phyloP scores from a whole-genome alignment of 2,113 vertebrate genomes.

The Myotis davidii region DNA sequence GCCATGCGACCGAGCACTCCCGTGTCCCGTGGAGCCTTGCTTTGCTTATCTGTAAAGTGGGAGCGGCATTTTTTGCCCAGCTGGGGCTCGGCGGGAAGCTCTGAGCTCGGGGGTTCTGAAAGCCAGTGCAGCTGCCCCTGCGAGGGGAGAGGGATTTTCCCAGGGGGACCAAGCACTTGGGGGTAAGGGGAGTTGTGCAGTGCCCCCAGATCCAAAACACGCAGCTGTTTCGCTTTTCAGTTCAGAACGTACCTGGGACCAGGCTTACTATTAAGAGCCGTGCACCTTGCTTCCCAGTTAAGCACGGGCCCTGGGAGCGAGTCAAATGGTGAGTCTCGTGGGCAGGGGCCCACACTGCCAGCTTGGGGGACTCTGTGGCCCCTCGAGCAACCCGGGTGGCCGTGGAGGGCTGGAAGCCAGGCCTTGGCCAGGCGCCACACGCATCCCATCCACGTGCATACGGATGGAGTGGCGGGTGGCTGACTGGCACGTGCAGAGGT shows the following conservation, averaged over 20 bases:
- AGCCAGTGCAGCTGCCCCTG: background rate
- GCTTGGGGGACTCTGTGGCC: background rate
- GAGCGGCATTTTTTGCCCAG: too few species aligned
- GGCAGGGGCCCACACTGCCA: background rate
- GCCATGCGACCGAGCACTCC: accelerated
- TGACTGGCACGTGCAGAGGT: background rate
- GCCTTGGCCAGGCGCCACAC: accelerated
- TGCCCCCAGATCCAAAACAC: background rate
- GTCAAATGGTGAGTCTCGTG: accelerated
- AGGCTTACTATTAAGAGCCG: background rate
- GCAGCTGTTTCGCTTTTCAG: background rate
- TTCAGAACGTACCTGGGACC: background rate
- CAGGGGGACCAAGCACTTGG: accelerated
- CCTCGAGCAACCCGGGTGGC: background rate
- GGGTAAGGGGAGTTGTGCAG: background rate
- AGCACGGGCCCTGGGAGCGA: accelerated
- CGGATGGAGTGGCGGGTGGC: accelerated
- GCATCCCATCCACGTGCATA: accelerated
- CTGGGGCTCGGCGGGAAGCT: background rate
- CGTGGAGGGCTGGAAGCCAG: background rate
- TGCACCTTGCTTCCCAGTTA: background rate
- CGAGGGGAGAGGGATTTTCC: background rate
- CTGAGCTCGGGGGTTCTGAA: background rate
- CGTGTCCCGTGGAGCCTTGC: accelerated
- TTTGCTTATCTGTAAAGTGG: background rate